Conservation (phyloP, 2,797 vertebrate species). For the Delichon dasypus region DNA sequence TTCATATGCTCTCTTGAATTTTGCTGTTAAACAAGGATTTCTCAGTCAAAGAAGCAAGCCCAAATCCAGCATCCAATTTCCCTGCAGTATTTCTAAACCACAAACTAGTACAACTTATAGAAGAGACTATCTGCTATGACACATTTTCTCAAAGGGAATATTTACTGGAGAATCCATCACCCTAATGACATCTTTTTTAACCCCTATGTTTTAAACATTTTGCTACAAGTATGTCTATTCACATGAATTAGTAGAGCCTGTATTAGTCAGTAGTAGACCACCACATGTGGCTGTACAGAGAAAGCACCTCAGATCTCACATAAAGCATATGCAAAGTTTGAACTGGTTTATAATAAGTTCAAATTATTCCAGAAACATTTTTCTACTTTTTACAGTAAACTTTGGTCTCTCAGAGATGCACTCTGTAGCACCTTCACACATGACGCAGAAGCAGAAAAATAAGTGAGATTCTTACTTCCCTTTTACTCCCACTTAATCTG, state of each 20-base stretch:
- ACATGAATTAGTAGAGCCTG: not conserved
- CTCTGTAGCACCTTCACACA: not conserved
- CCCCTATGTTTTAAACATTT: not conserved
- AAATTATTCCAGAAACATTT: not conserved
- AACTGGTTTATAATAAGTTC: not conserved
- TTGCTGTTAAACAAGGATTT: not conserved
- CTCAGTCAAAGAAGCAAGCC: not conserved
- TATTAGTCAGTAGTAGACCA: not conserved
- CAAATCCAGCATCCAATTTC: not conserved
- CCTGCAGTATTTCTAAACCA: not conserved
- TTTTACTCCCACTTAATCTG: not conserved
- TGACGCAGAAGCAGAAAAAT: not conserved
- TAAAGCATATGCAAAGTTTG: not conserved
- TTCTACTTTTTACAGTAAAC: not conserved
- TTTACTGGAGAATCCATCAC: conserved; percentile 7
- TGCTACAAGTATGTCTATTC: not conserved
- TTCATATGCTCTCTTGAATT: not conserved
- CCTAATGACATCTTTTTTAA: not conserved
- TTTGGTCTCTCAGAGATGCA: not conserved
- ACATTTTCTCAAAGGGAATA: not conserved
- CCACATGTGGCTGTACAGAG: not conserved
- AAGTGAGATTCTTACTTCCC: not conserved
- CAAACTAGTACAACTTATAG: not conserved
- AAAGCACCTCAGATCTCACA: not conserved
- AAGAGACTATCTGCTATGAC: not conserved